Conservation (phyloP, 2,797 vertebrate genomes). For the Microcaecilia unicolor region DNA sequence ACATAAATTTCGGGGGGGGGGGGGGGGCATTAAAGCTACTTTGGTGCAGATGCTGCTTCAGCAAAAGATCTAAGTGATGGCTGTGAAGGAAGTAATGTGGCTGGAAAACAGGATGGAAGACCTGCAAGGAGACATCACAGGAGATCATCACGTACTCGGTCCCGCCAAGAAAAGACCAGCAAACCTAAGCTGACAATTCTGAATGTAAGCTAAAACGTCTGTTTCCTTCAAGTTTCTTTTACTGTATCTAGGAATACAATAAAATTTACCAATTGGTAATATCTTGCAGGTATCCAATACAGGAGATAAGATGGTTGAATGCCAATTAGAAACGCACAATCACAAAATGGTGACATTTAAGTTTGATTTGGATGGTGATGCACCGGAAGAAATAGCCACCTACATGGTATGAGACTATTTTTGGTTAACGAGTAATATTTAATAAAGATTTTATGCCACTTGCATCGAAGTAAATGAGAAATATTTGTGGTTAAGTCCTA, state of each 20-base stretch:
- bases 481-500: no score
- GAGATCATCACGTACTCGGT: constrained; percentile 78
- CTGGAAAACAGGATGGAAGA: constrained; percentile 72
- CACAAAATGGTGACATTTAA: constrained; percentile 99
- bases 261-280: not conserved
- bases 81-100: constrained; percentile 70
- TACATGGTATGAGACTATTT: constrained; percentile 80
- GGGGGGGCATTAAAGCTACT: constrained; percentile 37
- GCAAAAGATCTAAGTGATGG: constrained; percentile 91
- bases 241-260: not conserved
- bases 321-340: constrained; percentile 95
- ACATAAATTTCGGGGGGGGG: no score
- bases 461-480: no score
- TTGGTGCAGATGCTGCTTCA: constrained; percentile 79
- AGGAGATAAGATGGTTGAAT: constrained; percentile 97
- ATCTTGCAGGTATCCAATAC: constrained; percentile 82
- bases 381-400: constrained; percentile 92
- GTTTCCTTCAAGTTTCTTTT: not conserved
- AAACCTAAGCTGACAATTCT: constrained; percentile 87
- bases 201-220: constrained; percentile 66
- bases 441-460: no score
- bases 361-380: constrained; percentile 93
- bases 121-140: constrained; percentile 78
- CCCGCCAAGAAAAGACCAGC: constrained; percentile 79
- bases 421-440: no score